Evolutionary conservation across 2,113 vertebrate species (phyloP), one percentile per base, ranked within the genome.

Genomic region (Cercopithecus mona): DNA sequence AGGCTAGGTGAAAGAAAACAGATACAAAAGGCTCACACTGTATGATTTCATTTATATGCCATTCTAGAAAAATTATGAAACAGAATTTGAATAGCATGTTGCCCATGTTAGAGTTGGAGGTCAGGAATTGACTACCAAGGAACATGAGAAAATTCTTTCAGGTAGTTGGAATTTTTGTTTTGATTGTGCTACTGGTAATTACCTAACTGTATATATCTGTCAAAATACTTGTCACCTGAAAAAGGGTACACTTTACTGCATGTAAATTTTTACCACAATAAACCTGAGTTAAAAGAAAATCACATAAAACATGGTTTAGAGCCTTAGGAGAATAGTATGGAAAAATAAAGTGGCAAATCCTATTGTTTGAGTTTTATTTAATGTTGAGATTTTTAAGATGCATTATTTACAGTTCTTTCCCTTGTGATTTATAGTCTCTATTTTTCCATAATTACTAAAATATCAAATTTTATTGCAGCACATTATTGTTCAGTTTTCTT

Each of bases 371-470:
- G 38, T 81, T 61, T 45, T 93, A 87, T 97, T 91, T 75, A 61
- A 48, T 78, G 14, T 79, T 66, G 59, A 96, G 32, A 48, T 61
- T 92, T 95, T 89, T 25, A 94, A 85, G 87, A 66, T 78, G 48
- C 10, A 85, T 59, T 96, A 57, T 90, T 91, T 90, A 89, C 38
- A 83, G 38, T n/a, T 89, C 72, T 92, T 87, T 22, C 61, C 17
- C 73, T 96, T 92, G 75, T 2, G 59, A 7, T 40, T 48, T 90
- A 16, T 40, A 22, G 30, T 45, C 95, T 85, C 1, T 57, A 17
- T 91, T 93, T 97, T 96, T 83, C 70, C 64, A 76, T 45, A 94
- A 93, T 93, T 96, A 80, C 50, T 80, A 80, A 97, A 95, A 45
- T 81, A 79, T 61, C 91, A 57, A 66, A 81, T 93, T 97, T 95